phyloP scores from a whole-genome alignment of 2,113 vertebrate genomes.

The Galbula dea region DNA sequence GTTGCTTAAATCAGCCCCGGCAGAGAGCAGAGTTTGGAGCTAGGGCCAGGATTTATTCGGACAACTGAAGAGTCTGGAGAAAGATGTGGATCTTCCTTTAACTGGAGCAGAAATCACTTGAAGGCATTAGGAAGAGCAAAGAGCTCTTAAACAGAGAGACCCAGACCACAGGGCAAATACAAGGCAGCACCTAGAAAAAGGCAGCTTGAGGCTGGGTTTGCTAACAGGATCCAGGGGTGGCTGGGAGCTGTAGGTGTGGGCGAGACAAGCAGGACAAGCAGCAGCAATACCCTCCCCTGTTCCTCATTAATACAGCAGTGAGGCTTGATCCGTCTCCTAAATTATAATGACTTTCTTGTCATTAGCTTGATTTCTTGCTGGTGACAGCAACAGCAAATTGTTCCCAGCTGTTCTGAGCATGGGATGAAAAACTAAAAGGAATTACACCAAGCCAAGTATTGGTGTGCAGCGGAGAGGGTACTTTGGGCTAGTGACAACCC shows the following conservation, averaged over 20 bases:
- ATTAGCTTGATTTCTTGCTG: conserved; percentile 53
- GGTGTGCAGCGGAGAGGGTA: not conserved
- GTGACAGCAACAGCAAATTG: conserved; percentile 27
- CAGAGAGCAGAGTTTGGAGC: not conserved
- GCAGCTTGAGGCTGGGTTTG: not conserved
- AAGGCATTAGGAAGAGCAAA: not conserved
- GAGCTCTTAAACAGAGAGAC: not conserved
- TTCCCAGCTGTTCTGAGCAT: conserved; percentile 18
- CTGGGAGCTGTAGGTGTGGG: not conserved
- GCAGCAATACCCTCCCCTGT: not conserved
- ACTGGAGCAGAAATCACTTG: not conserved
- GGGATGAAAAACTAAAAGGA: conserved; percentile 1
- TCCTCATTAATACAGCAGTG: not conserved
- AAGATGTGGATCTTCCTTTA: not conserved
- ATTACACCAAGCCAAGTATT: not conserved
- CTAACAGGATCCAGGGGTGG: not conserved
- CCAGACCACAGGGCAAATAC: fast-evolving
- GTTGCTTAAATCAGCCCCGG: not conserved
- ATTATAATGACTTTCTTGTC: conserved; percentile 29
- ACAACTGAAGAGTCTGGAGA: not conserved
- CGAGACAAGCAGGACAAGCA: not conserved
- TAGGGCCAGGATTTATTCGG: not conserved
- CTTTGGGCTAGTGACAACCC: not conserved
- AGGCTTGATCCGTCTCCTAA: not conserved
- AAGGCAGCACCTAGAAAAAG: not conserved